Base-by-base conservation (phyloP, 2,797 vertebrate species). In the Denticeps clupeoides region DNA sequence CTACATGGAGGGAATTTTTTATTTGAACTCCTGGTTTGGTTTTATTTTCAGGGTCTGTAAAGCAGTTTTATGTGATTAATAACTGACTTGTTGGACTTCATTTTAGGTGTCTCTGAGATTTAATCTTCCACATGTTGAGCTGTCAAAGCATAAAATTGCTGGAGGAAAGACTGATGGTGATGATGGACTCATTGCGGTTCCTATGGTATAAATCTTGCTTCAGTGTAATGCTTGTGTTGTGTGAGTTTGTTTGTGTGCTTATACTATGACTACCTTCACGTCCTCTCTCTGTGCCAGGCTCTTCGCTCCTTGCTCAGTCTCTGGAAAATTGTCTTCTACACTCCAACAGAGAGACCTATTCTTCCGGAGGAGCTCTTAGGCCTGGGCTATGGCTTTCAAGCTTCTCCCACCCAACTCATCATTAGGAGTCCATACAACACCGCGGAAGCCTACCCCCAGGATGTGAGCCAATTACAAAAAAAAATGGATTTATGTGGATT, bases 241-340 rank as follows among this genome's bases (percentile, higher is more conserved):
- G n/a, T n/a, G n/a, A n/a, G n/a, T n/a, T n/a, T n/a, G n/a, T n/a
- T n/a, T n/a, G n/a, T n/a, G n/a, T n/a, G n/a, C n/a, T n/a, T n/a
- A n/a, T n/a, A n/a, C 4, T 15, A 7, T 21, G 24, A 25, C 24
- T 5, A n/a, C n/a, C n/a, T 42, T 7, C 24, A 5, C 1, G 4
- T 11, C 3, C 2, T 1, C 10, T 35, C 13, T 38, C 9, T 21
- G 3, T 16, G 1, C 6, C 22, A 82, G 82, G 31, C 5, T 1
- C 45, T 62, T 7, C 49, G 15, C 4, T 51, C 32, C 2, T 46
- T 18, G 3, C 28, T 47, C 1, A 65, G 70, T 9, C 75, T 85
- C 51, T 82, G 78, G 82, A 85, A 89, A 65, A 57, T 87, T 33
- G 79, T 85, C 0, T 88, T 93, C 65, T 79, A 85, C 53, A 72